Conservation (phyloP, 92 coral and sea anemone species). For the Heliopora coerulea region DNA sequence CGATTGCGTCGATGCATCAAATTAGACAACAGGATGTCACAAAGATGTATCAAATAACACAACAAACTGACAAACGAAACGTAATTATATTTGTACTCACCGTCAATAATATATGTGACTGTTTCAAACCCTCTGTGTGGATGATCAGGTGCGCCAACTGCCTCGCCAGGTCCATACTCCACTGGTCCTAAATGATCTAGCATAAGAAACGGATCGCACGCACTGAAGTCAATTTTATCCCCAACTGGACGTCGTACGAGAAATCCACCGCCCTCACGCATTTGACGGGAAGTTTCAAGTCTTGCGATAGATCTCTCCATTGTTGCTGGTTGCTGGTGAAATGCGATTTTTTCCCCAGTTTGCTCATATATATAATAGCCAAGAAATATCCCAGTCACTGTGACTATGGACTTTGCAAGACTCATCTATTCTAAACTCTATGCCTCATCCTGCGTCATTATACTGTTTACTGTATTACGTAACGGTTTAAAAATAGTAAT, state of each 20-base stretch:
- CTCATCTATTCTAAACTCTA: neutral
- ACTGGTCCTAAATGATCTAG: constrained; percentile 80
- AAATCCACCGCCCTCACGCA: constrained; percentile 82
- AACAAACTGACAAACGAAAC: neutral
- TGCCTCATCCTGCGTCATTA: neutral
- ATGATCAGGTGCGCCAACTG: constrained; percentile 82
- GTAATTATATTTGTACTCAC: constrained; percentile 32
- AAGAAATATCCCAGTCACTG: constrained; percentile 18
- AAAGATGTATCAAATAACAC: constrained; percentile 15
- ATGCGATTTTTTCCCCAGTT: neutral
- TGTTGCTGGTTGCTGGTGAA: neutral
- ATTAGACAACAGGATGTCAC: too few species aligned
- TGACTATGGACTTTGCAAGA: neutral
- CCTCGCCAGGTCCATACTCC: constrained; percentile 69
- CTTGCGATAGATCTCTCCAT: constrained; percentile 61
- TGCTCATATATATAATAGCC: neutral
- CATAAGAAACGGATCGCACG: constrained; percentile 74
- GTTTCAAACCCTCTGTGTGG: constrained; percentile 85
- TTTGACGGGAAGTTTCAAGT: constrained; percentile 65
- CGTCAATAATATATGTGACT: constrained; percentile 74
- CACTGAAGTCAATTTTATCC: constrained; percentile 49
- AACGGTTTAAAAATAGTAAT: too few species aligned
- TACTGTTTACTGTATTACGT: too few species aligned
- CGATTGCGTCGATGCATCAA: too few species aligned
- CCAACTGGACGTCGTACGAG: constrained; percentile 76